phyloP scores from a whole-genome alignment of 2,113 vertebrate genomes.

The Pantherophis guttatus region DNA sequence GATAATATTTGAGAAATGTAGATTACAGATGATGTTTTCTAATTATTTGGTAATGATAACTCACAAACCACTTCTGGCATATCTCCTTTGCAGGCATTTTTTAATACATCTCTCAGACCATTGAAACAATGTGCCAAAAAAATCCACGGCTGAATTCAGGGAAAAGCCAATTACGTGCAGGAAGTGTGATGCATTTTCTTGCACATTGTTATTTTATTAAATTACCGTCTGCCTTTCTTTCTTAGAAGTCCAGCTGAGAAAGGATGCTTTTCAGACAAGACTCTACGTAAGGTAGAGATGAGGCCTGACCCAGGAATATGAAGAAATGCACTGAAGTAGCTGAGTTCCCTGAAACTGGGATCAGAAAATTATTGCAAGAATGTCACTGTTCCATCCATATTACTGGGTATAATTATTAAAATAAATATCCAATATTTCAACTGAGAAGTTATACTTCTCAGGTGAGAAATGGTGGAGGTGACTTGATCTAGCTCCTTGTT shows the following conservation, averaged over 20 bases:
- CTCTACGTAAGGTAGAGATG: neutral
- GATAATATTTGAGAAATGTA: neutral
- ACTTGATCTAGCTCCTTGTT: neutral
- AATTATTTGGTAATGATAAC: neutral
- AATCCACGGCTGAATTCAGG: neutral
- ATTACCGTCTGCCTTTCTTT: neutral
- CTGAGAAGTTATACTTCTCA: neutral
- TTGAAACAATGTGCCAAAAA: neutral
- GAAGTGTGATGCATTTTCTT: neutral
- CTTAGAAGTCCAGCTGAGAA: neutral
- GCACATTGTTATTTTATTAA: neutral
- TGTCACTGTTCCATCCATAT: neutral
- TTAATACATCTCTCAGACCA: neutral
- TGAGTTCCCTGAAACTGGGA: neutral
- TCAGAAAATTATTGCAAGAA: neutral
- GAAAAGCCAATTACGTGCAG: neutral
- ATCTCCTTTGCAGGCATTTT: neutral
- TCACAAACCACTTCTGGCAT: neutral
- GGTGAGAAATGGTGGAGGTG: neutral
- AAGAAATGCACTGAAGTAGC: neutral
- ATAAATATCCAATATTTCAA: neutral
- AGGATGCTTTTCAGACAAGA: neutral
- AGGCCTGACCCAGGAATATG: neutral
- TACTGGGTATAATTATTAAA: neutral
- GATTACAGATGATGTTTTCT: neutral